Base-by-base conservation (phyloP, 2,888 invertebrate species). In the Tenthredo amoena region DNA sequence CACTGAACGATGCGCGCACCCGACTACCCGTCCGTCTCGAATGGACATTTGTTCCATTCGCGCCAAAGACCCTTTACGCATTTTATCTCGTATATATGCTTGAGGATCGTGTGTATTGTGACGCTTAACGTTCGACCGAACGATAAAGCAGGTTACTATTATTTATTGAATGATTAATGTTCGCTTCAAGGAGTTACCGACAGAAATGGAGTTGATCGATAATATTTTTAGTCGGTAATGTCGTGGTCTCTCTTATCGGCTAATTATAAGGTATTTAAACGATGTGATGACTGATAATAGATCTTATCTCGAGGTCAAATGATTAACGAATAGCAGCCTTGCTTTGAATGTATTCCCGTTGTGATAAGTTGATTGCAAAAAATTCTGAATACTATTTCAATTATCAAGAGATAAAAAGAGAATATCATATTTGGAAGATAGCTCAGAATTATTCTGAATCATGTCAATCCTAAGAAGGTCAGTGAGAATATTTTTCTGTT, bases 61-160 rank as follows among this genome's bases (percentile, higher is more conserved):
- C 82, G 82, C 81, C 62, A 81, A 83, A 65, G 65, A 68, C 68
- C 65, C 82, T 68, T 82, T 62, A 55, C 81, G 58, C 81, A 81
- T 62, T 81, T 81, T 81, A 62, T 81, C 81, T 40, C 21, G 0
- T 26, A 26, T 26, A 26, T 37, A 37, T 15, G 40, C 43, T 47
- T 40, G 21, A 74, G 43, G 15, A 21, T 31, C 47, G n/a, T 72
- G n/a, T 5, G 37, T 31, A n/a, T 43, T 26, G n/a, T 21, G 74
- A 21, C 21, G 21, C 26, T 6, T 62, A 31, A 21, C 12, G 26
- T 50, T 43, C 31, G 55, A 50, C 31, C 50, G 4, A 18, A 77
- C 18, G 43, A 1, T 50, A 43, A 77, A 10, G 7, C 50, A 31
- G 31, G 55, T 77, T 18, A 3, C 47, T 31, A 5, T 76, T 77